Evolutionary conservation across 2,888 invertebrate species (phyloP).

Genomic region (Argyra leucocephala): DNA sequence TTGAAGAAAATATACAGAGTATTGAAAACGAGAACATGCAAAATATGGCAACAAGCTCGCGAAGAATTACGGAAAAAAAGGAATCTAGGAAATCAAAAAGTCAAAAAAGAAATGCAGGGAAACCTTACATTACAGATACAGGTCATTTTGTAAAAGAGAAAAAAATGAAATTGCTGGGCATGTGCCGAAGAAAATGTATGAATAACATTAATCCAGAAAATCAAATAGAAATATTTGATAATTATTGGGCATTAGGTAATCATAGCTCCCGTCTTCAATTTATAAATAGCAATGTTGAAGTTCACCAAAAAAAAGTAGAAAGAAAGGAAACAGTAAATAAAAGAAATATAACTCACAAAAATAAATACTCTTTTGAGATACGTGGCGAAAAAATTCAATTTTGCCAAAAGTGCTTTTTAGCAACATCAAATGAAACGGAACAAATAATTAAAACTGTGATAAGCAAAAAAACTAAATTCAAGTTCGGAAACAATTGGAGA

Average conservation of each 20-base stretch:
- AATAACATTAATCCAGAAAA: neutral
- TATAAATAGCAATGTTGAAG: neutral
- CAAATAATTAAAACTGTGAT: slow-evolving; percentile 18
- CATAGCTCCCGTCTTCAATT: slow-evolving; percentile 4
- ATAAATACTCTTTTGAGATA: slow-evolving; percentile 14
- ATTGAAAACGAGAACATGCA: neutral
- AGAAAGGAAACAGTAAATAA: neutral
- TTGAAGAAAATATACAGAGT: slow-evolving; percentile 1
- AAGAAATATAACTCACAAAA: slow-evolving; percentile 15
- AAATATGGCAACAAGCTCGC: neutral
- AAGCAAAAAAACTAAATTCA: slow-evolving; percentile 11
- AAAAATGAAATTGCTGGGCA: neutral
- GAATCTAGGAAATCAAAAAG: neutral
- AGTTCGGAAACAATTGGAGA: neutral
- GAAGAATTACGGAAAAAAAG: neutral
- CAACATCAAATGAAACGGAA: slow-evolving; percentile 18
- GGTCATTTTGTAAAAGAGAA: neutral
- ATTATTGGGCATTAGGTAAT: neutral
- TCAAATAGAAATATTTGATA: slow-evolving; percentile 5
- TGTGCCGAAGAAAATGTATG: slow-evolving; percentile 9
- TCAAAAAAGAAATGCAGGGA: slow-evolving; percentile 9
- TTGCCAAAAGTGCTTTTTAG: slow-evolving; percentile 20
- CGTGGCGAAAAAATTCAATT: slow-evolving; percentile 16
- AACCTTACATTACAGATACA: neutral
- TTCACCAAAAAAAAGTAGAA: neutral